Conservation (phyloP, 2,797 vertebrate genomes). For the Triplophysa bombifrons region DNA sequence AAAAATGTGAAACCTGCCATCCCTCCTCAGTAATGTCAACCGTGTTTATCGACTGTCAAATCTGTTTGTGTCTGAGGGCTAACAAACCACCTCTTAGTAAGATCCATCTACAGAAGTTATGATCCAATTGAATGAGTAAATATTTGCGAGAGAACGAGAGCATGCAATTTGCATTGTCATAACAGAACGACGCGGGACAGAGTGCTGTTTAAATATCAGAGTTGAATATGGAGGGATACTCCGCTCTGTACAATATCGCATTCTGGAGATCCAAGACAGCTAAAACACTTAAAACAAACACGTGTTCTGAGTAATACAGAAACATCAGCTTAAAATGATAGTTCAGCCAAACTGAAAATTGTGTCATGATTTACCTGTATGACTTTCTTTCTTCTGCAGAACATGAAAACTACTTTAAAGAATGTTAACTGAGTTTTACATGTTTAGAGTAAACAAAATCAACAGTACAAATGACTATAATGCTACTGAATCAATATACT, state of each 20-base stretch:
- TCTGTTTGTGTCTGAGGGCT: neutral
- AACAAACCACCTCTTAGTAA: neutral
- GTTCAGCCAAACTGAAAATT: too few species aligned
- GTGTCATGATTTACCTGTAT: too few species aligned
- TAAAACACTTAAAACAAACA: constrained; percentile 31
- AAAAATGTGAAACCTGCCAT: neutral
- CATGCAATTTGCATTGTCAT: neutral
- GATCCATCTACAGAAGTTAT: neutral
- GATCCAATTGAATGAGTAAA: neutral
- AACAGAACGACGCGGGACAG: neutral
- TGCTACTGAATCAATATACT: too few species aligned
- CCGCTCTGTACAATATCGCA: neutral
- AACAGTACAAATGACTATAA: too few species aligned
- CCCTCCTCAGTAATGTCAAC: neutral
- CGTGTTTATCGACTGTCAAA: neutral
- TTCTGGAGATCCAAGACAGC: constrained; percentile 23
- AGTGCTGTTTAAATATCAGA: neutral
- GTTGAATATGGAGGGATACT: constrained; percentile 1
- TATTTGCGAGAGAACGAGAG: constrained; percentile 1
- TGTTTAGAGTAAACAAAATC: neutral
- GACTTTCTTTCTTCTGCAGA: too few species aligned
- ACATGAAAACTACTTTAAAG: too few species aligned
- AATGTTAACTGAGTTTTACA: too few species aligned
- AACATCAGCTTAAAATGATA: too few species aligned
- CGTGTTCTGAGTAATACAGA: neutral